Conservation (phyloP, 2,113 vertebrate genomes). For the Cyanoliseus patagonus region DNA sequence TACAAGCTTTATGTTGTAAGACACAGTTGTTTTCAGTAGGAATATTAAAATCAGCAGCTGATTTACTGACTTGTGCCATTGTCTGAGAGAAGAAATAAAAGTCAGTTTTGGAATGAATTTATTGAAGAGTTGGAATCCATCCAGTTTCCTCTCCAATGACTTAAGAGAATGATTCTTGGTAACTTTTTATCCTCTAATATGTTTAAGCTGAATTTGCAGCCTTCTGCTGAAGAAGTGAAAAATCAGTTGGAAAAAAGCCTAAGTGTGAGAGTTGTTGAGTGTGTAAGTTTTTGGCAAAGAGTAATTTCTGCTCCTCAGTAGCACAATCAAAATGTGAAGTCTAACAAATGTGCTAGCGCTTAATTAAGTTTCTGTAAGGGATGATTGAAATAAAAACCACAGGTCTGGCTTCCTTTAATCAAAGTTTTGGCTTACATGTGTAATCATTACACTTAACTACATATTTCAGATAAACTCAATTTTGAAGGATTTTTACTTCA, state of each 20-base stretch:
- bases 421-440: background rate
- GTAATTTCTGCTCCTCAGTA: background rate
- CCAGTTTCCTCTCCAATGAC: background rate
- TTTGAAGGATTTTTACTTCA: background rate
- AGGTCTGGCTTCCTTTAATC: background rate
- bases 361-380: background rate
- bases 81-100: background rate
- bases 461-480: background rate
- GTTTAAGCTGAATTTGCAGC: background rate
- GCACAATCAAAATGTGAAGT: background rate
- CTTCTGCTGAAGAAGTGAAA: constrained; percentile 1
- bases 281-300: background rate
- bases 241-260: background rate
- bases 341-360: background rate
- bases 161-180: background rate
- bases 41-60: constrained; percentile 3
- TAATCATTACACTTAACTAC: background rate
- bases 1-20: background rate
- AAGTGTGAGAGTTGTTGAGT: background rate
- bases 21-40: background rate
- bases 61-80: background rate
- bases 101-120: constrained; percentile 21
- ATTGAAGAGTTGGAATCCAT: background rate
- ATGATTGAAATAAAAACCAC: background rate
- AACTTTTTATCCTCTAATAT: background rate